Percentiles rank a stretch among this genome's conserved stretches.
Conservation (phyloP, 2,113 vertebrate genomes). For the Sisor rabdophorus region DNA sequence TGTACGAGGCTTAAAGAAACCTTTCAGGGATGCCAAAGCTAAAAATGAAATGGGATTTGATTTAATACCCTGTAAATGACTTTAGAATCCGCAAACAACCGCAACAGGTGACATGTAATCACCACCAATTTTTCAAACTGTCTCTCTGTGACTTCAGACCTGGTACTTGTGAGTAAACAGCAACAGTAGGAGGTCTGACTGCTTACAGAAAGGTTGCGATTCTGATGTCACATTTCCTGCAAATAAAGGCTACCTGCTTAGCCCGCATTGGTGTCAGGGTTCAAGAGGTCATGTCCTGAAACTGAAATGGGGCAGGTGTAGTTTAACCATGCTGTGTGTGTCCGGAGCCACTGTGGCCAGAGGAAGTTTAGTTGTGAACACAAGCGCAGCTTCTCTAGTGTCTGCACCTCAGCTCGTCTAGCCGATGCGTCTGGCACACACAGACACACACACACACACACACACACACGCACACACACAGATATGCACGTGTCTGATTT, state of each 20-base stretch:
- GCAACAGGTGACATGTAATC: background rate
- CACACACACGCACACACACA: too few species aligned
- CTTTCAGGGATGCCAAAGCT: background rate
- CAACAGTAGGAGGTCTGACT: conserved; percentile 11
- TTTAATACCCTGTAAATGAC: background rate
- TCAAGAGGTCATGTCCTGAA: conserved; percentile 45
- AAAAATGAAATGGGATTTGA: background rate
- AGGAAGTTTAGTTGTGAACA: conserved; percentile 13
- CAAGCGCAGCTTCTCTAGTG: conserved; percentile 22
- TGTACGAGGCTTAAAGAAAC: too few species aligned
- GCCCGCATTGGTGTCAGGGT: conserved; percentile 32
- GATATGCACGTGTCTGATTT: conserved; percentile 35
- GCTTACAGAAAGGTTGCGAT: background rate
- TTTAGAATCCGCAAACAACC: background rate
- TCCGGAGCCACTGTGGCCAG: conserved; percentile 49
- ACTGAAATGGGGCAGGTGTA: conserved; percentile 35
- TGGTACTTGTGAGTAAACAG: background rate
- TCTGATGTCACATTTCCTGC: background rate
- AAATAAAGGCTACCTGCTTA: conserved; percentile 3
- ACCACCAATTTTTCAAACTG: background rate
- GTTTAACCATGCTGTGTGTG: conserved; percentile 44
- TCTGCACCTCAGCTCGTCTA: conserved; percentile 53
- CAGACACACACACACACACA: too few species aligned
- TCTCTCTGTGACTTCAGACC: background rate
- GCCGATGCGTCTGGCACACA: conserved; percentile 38